A percentile compares a stretch with the other conserved stretches of the same genome.
These are phyloP conservation scores for Parnassius mnemosyne DNA, from an alignment of 2,888 invertebrate genomes.

Conservation along the genomic window DNA sequence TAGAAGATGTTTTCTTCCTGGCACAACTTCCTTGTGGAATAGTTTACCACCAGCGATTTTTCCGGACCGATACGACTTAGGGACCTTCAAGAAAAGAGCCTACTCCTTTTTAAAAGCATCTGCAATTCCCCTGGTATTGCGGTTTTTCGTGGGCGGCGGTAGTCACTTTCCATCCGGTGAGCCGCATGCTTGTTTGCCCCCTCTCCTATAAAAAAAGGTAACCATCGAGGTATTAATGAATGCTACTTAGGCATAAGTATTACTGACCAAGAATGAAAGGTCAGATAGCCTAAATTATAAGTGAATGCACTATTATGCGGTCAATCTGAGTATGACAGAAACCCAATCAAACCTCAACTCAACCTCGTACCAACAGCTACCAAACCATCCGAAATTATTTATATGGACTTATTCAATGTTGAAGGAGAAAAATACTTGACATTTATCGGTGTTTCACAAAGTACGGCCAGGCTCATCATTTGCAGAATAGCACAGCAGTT, in stretches of 20 bases:
- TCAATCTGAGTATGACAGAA: conserved; percentile 32
- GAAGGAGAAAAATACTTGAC: conserved; percentile 26
- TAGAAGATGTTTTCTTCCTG: too few species aligned
- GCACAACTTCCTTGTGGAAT: too few species aligned
- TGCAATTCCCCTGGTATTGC: too few species aligned
- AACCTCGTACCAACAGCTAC: conserved; percentile 28
- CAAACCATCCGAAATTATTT: conserved; percentile 31
- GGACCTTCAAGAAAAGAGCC: too few species aligned
- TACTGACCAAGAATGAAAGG: not conserved
- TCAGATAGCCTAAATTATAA: not conserved
- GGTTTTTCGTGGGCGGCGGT: too few species aligned
- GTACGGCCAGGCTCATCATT: conserved; percentile 23
- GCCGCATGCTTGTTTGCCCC: too few species aligned
- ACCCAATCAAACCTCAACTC: conserved; percentile 30
- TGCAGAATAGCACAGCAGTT: not conserved
- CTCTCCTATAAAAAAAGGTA: too few species aligned
- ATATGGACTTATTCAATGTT: conserved; percentile 28
- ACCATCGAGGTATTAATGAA: too few species aligned
- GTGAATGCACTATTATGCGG: conserved; percentile 30
- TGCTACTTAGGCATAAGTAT: not conserved
- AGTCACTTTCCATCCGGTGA: too few species aligned
- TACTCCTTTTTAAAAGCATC: too few species aligned
- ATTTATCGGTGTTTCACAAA: conserved; percentile 24
- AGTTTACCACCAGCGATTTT: too few species aligned
- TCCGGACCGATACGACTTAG: too few species aligned